phyloP scores from a whole-genome alignment of 2,888 invertebrate species.

The Caenorhabditis sp. region DNA sequence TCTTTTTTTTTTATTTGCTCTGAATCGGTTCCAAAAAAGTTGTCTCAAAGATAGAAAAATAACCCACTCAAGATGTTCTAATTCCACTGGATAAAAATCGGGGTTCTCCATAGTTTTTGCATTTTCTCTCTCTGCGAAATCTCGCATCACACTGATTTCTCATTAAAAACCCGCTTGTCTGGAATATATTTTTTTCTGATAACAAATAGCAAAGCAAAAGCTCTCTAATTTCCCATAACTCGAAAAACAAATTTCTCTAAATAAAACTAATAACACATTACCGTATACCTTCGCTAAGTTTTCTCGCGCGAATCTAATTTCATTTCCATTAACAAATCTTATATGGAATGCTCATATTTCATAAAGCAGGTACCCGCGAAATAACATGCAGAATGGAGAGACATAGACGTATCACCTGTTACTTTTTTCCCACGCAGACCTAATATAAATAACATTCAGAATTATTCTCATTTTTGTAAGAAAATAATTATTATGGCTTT shows the following conservation, averaged over 20 bases:
- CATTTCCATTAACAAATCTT: constrained; percentile 37
- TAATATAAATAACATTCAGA: constrained; percentile 34
- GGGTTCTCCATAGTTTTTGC: too few species aligned
- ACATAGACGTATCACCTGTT: constrained; percentile 28
- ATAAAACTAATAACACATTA: not conserved
- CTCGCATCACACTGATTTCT: too few species aligned
- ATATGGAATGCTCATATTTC: constrained; percentile 38
- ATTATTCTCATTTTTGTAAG: constrained; percentile 3
- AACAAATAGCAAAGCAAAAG: too few species aligned
- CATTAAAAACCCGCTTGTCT: too few species aligned
- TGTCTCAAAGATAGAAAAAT: too few species aligned
- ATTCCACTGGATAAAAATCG: too few species aligned
- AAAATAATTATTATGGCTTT: constrained; percentile 24
- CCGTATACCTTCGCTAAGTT: not conserved
- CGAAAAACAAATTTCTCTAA: not conserved
- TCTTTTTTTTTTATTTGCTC: too few species aligned
- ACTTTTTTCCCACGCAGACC: constrained; percentile 36
- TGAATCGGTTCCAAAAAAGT: too few species aligned
- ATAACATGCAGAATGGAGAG: constrained; percentile 12
- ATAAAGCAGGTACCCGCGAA: not conserved
- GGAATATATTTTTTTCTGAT: too few species aligned
- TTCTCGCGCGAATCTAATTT: constrained; percentile 34
- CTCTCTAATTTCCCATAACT: not conserved
- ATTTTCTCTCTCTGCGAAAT: too few species aligned
- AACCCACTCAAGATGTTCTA: too few species aligned